Evolutionary conservation across 2,113 vertebrate species (phyloP).

Genomic region (Puffinus mauretanicus): DNA sequence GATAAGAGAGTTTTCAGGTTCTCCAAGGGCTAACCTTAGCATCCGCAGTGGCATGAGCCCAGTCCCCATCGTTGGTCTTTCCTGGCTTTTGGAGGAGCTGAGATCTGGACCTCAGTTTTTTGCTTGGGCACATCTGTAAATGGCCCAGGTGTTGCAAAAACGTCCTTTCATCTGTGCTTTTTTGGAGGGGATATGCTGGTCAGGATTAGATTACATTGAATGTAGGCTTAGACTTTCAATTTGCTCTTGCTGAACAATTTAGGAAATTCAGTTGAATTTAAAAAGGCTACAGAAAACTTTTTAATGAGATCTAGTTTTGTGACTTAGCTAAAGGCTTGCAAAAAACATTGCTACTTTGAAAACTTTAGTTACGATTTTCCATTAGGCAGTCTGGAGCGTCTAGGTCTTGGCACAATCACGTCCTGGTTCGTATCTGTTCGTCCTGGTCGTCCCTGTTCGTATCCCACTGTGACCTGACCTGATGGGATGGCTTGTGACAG

Average conservation of each 20-base stretch:
- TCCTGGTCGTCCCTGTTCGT: too few relatives aligned
- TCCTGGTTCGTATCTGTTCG: neutral
- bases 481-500: neutral
- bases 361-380: neutral
- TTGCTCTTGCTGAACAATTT: neutral
- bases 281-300: neutral
- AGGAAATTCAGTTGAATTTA: neutral
- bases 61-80: neutral
- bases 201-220: neutral
- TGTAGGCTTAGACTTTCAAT: neutral
- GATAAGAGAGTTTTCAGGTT: neutral
- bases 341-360: neutral
- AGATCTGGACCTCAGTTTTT: neutral
- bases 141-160: neutral
- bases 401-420: neutral
- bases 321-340: neutral
- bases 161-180: neutral
- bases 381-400: neutral
- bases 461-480: neutral
- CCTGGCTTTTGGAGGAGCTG: neutral
- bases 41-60: neutral
- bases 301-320: neutral
- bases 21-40: neutral
- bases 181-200: neutral
- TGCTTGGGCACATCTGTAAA: neutral